Conservation (phyloP, 2,888 invertebrate species). For the Autographa gamma region DNA sequence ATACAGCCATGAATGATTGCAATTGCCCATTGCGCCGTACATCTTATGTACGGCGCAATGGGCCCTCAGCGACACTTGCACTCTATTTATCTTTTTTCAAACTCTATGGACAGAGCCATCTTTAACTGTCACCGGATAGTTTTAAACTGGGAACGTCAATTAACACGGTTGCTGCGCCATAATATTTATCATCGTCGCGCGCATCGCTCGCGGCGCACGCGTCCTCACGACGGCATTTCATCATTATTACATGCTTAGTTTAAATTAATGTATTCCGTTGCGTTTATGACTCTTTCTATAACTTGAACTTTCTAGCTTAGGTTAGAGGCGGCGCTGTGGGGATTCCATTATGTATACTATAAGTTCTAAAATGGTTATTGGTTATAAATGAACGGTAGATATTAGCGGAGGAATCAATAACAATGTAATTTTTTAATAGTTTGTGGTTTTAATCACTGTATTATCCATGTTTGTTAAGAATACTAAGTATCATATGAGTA, state of each 20-base stretch:
- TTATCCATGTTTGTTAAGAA: too few relatives aligned
- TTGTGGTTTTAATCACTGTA: too few relatives aligned
- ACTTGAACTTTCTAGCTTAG: conserved; percentile 27
- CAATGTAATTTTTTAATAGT: not conserved
- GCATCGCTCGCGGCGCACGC: conserved; percentile 63
- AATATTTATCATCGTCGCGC: conserved; percentile 66
- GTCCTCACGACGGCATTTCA: conserved; percentile 53
- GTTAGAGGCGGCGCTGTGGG: not conserved
- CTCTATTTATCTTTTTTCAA: too few relatives aligned
- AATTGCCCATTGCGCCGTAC: too few relatives aligned
- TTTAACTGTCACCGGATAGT: conserved; percentile 63
- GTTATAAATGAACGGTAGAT: not conserved
- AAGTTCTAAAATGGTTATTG: not conserved
- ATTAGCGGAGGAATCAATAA: not conserved
- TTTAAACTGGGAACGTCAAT: conserved; percentile 72
- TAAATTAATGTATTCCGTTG: conserved; percentile 50
- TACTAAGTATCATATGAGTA: too few relatives aligned
- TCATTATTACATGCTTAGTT: conserved; percentile 50
- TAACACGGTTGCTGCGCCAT: conserved; percentile 70
- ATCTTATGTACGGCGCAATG: too few relatives aligned
- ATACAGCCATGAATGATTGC: too few relatives aligned
- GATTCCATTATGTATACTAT: not conserved
- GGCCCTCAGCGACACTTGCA: too few relatives aligned
- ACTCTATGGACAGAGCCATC: conserved; percentile 35
- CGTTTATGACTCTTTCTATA: conserved; percentile 29